phyloP scores from a whole-genome alignment of 2,888 invertebrate genomes.

The Timema podura region DNA sequence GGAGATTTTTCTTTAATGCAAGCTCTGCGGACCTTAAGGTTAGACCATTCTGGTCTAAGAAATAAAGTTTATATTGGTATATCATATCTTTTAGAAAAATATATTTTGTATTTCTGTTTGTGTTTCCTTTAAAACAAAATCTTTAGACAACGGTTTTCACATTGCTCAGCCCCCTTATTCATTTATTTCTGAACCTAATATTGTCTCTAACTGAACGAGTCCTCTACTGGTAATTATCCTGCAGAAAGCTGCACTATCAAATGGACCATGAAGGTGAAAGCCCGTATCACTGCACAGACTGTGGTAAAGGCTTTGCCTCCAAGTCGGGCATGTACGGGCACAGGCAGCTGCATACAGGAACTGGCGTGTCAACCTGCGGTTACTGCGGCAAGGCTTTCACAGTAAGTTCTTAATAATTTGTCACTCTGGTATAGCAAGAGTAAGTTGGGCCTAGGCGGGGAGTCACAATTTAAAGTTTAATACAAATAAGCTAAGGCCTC shows the following conservation, averaged over 20 bases:
- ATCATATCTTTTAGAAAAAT: not conserved
- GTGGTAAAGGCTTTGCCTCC: constrained; percentile 55
- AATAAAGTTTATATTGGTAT: not conserved
- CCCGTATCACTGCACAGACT: constrained; percentile 50
- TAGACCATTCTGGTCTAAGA: no score
- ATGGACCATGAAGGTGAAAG: constrained; percentile 50
- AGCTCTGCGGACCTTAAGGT: no score
- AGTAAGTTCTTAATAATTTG: constrained; percentile 41
- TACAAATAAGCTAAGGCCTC: no score
- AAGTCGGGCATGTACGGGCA: constrained; percentile 56
- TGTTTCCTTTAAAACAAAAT: not conserved
- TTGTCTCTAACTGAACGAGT: not conserved
- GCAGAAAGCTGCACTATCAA: constrained; percentile 52
- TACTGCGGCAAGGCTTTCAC: constrained; percentile 52
- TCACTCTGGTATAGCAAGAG: not conserved
- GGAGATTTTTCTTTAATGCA: no score
- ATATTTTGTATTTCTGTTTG: not conserved
- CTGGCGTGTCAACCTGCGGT: constrained; percentile 41
- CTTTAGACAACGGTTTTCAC: not conserved
- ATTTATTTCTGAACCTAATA: not conserved
- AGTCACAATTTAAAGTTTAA: no score
- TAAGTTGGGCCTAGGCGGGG: no score
- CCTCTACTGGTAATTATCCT: constrained; percentile 18
- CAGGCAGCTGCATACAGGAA: constrained; percentile 46
- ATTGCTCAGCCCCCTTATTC: not conserved